These are phyloP conservation scores for Plecturocebus donacophilus DNA, from an alignment of 2,113 vertebrate species.

Conservation along the genomic window DNA sequence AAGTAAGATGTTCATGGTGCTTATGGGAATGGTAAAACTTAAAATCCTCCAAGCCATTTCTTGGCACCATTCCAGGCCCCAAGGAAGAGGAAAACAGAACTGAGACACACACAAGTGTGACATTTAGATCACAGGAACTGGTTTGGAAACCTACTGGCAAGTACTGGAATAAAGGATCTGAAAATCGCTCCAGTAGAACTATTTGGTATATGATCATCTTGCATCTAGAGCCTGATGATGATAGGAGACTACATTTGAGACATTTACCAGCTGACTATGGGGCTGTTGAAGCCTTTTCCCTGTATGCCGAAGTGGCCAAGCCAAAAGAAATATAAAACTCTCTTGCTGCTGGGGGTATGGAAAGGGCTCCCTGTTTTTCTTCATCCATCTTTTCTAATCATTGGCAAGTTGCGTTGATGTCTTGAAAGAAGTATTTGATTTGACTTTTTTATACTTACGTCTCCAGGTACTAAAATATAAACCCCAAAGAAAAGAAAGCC, in stretches of 20 bases:
- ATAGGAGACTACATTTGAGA: conserved; percentile 2
- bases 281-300: not conserved
- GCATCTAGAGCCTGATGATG: not conserved
- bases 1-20: not conserved
- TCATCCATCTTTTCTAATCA: not conserved
- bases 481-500: not conserved
- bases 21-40: not conserved
- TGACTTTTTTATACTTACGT: not conserved
- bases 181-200: not conserved
- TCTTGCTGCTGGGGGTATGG: too few species aligned
- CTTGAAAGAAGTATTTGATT: conserved; percentile 40
- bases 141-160: not conserved
- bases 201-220: not conserved
- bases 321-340: not conserved
- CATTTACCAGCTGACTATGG: not conserved
- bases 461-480: not conserved
- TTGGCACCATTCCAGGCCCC: not conserved
- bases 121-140: not conserved
- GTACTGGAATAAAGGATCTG: not conserved
- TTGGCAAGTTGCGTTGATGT: not conserved
- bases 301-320: not conserved
- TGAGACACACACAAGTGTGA: not conserved
- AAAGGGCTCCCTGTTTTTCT: not conserved
- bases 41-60: not conserved
- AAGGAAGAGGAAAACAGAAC: not conserved